These are phyloP conservation scores for Etheostoma perlongum DNA, from an alignment of 2,797 vertebrate genomes.

Conservation along the genomic window DNA sequence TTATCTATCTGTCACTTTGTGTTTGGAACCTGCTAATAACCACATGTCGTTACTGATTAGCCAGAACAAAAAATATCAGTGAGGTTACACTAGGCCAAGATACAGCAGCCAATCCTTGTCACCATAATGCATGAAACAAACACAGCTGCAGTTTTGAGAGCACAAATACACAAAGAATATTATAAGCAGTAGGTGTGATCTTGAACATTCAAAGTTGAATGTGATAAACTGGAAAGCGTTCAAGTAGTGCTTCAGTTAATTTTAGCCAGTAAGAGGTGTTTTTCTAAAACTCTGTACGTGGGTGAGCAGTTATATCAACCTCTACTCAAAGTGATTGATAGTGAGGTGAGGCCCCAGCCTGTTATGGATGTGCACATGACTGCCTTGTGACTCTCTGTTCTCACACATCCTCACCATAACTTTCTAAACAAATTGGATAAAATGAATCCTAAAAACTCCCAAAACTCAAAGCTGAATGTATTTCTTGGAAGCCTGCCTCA, in stretches of 20 bases:
- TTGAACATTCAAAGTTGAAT: slow-evolving; percentile 16
- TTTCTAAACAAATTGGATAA: slow-evolving; percentile 25
- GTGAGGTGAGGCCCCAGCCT: slow-evolving; percentile 48
- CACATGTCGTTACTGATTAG: slow-evolving; percentile 24
- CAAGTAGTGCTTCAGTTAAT: slow-evolving; percentile 33
- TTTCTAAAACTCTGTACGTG: slow-evolving; percentile 26
- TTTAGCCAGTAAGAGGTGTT: slow-evolving; percentile 38
- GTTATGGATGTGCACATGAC: slow-evolving; percentile 36
- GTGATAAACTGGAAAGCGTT: slow-evolving; percentile 23
- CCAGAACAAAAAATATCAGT: background rate
- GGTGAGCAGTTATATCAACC: slow-evolving; percentile 51
- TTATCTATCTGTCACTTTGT: slow-evolving; percentile 16
- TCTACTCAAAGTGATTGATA: slow-evolving; percentile 63
- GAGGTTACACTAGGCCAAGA: background rate
- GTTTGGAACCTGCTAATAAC: slow-evolving; percentile 11
- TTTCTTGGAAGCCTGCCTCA: background rate
- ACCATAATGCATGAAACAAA: background rate
- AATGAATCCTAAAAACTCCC: background rate
- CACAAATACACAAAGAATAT: background rate
- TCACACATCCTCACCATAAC: slow-evolving; percentile 17
- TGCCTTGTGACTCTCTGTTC: slow-evolving; percentile 57
- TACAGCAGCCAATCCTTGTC: slow-evolving; percentile 1
- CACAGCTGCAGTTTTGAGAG: background rate
- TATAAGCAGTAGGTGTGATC: background rate
- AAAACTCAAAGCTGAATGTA: background rate